A percentile compares a stretch with the other conserved stretches of the same genome.
phyloP scores from a whole-genome alignment of 1,140 invertebrate genomes.

The Cyclina sinensis region DNA sequence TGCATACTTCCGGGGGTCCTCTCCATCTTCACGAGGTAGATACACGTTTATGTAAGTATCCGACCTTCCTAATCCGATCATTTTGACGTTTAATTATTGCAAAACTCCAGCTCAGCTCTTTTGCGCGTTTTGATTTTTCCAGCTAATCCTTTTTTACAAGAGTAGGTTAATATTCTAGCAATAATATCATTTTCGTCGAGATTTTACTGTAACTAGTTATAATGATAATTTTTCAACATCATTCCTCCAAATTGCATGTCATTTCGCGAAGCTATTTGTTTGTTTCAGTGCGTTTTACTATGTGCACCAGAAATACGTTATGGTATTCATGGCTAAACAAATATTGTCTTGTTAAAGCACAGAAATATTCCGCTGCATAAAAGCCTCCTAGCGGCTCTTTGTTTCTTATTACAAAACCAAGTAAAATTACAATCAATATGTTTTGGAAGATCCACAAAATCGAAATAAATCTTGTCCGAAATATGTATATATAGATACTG shows the following conservation, averaged over 20 bases:
- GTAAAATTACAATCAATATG: not conserved
- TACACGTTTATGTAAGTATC: conserved; percentile 65
- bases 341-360: not conserved
- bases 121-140: too few species aligned
- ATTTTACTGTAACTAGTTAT: too few species aligned
- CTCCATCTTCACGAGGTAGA: conserved; percentile 54
- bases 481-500: not conserved
- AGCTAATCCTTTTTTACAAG: too few species aligned
- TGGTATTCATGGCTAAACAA: not conserved
- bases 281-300: not conserved
- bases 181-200: too few species aligned
- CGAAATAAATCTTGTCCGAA: conserved; percentile 13
- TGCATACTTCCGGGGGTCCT: conserved; percentile 22
- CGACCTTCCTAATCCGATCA: conserved; percentile 41
- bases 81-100: too few species aligned
- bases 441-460: not conserved
- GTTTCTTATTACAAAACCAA: not conserved
- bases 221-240: not conserved
- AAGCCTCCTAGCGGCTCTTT: not conserved
- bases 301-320: not conserved
- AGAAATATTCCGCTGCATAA: not conserved
- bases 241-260: conserved; percentile 4
- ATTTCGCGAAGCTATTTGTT: not conserved
- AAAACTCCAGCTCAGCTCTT: too few species aligned
- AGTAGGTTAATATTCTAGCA: too few species aligned